These are phyloP conservation scores for Prionace glauca DNA, from an alignment of 2,797 vertebrate species.

Conservation along the genomic window DNA sequence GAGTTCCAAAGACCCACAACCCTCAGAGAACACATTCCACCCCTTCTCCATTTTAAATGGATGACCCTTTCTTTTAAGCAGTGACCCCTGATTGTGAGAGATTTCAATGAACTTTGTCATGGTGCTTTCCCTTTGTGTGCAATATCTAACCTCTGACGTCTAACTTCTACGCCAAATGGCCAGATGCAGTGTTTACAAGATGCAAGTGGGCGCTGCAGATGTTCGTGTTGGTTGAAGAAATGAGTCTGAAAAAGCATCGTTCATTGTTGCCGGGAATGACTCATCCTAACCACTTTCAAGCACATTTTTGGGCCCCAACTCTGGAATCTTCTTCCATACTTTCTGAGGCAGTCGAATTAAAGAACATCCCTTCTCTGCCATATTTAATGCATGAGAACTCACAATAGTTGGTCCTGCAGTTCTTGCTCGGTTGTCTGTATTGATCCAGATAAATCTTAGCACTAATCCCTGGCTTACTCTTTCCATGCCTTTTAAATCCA, in stretches of 20 bases:
- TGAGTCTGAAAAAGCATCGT: neutral
- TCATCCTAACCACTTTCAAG: neutral
- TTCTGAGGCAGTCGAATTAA: neutral
- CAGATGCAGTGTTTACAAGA: neutral
- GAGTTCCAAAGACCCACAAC: too few relatives aligned
- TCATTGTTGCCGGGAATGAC: neutral
- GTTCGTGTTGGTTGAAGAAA: neutral
- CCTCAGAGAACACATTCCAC: too few relatives aligned
- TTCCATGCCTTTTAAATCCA: neutral
- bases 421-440: neutral
- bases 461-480: neutral
- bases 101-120: neutral
- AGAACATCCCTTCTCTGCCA: neutral
- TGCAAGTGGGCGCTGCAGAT: too few relatives aligned
- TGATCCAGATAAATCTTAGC: neutral
- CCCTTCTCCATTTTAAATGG: too few relatives aligned
- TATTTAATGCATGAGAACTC: neutral
- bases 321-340: neutral
- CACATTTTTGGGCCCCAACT: neutral
- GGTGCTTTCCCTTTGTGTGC: neutral
- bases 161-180: neutral
- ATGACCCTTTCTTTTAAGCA: too few relatives aligned
- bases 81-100: neutral
- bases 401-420: neutral
- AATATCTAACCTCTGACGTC: neutral